phyloP scores from a whole-genome alignment of 2,113 vertebrate genomes.

The human (Homo sapiens) region GRCh38 chr3:18818001-18818500 shows the following conservation, averaged over 20 bases:
- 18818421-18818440: not conserved
- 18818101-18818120: not conserved
- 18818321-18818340: not conserved
- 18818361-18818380: not conserved
- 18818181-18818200: not conserved
- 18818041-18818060: not conserved
- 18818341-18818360: not conserved
- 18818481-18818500: too few relatives aligned
- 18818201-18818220: not conserved
- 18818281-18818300: not conserved
- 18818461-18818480: not conserved
- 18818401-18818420: not conserved
- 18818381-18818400: not conserved
- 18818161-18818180: not conserved
- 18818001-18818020: not conserved
- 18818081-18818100: not conserved
- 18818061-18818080: not conserved
- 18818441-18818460: not conserved
- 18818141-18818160: not conserved
- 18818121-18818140: not conserved
- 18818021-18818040: not conserved
- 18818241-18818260: not conserved
- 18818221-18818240: not conserved
- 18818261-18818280: not conserved
- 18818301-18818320: not conserved